Evolutionary conservation across 2,797 vertebrate genomes (phyloP), one percentile per base, ranked within the genome.

Genomic region (Pseudomugil tenellus): DNA sequence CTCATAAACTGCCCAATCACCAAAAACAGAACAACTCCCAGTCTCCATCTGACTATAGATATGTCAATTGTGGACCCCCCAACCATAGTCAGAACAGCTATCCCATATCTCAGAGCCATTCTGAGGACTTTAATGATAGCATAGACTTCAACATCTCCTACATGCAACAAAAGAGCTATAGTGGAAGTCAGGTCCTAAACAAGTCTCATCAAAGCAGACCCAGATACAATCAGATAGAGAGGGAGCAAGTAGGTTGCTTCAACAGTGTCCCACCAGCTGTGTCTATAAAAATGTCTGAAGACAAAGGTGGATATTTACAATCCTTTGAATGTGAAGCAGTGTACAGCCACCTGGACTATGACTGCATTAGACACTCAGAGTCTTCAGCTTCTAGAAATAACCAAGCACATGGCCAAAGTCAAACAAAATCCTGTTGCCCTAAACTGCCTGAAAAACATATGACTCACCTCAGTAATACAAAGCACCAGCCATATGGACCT

Each of bases 81-180:
- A 84, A 79, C 43, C 68, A 67, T 8, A 83, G 74, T 67, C 86
- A 89, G 31, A 88, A 82, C 54, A 90, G 79, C 70, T 88, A 72
- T 69, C 61, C 81, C 0, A 55, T 61, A 52, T 59, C 68, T 59
- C 85, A 83, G 35, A 80, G 59, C 49, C 86, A 74, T 79, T 53
- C 61, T 57, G 60, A 85, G n/a, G 23, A 52, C 28, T 67, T 71
- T 28, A 81, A 71, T 29, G 66, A 79, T 67, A 78, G 23, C 59
- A 85, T 62, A 64, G 79, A 84, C 56, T 51, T 78, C 21, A 68
- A 8, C 14, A 73, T 60, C 37, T 66, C 70, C 63, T 84, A 66
- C 46, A 69, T 39, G 52, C 85, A 85, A 43, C 84, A 85, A 49
- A 77, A 53, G 49, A 87, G 67, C 65, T 82, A 58, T 48, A 62